Percentiles rank a stretch among this genome's conserved stretches.
phyloP scores from a whole-genome alignment of 2,113 vertebrate genomes.

The Hassar affinis region DNA sequence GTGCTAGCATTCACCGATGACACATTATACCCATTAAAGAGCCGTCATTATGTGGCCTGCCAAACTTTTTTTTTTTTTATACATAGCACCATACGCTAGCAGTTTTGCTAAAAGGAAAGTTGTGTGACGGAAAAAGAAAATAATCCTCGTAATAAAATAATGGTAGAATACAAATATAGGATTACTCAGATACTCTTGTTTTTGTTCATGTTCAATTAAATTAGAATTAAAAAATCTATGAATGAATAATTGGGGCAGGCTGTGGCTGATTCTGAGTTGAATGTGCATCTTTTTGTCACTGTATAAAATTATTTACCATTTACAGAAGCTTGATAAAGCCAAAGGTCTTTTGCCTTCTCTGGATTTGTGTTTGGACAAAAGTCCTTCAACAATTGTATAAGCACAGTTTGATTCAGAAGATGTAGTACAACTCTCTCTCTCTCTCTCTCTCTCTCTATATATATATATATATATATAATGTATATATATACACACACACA shows the following conservation, averaged over 20 bases:
- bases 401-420: no score
- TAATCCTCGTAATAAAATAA: background rate
- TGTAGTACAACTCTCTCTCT: no score
- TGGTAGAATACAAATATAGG: background rate
- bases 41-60: conserved; percentile 77
- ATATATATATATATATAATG: no score
- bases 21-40: conserved; percentile 82
- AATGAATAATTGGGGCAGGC: background rate
- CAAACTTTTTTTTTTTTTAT: conserved; percentile 1
- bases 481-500: no score
- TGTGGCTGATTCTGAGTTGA: background rate
- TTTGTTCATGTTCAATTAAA: background rate
- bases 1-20: conserved; percentile 78
- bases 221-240: background rate
- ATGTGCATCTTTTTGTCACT: background rate
- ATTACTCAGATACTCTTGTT: background rate
- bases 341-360: no score
- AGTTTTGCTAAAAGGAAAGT: conserved; percentile 16
- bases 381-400: no score
- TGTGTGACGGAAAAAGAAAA: conserved; percentile 7
- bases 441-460: no score
- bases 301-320: background rate
- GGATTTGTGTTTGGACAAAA: no score
- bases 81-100: conserved; percentile 14
- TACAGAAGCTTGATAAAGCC: background rate